phyloP scores from a whole-genome alignment of 2,113 vertebrate species.

The Oncorhynchus clarkii region DNA sequence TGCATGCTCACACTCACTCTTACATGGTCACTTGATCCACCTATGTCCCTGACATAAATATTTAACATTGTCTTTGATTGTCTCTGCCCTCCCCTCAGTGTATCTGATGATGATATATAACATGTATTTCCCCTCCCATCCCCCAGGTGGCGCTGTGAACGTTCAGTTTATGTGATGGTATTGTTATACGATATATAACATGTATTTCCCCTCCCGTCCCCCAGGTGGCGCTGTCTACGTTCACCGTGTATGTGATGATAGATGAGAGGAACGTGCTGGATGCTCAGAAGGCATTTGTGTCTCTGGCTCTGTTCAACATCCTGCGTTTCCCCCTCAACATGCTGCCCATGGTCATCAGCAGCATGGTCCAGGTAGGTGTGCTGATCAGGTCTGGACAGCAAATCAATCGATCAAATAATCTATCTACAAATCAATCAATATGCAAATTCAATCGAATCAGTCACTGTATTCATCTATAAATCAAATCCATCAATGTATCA shows the following conservation, averaged over 20 bases:
- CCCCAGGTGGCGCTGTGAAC: no score
- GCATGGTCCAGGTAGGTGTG: constrained; percentile 82
- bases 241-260: constrained; percentile 80
- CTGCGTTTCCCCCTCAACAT: constrained; percentile 92
- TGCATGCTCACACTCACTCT: neutral
- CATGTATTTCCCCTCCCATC: no score
- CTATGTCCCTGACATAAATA: neutral
- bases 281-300: constrained; percentile 92
- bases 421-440: neutral
- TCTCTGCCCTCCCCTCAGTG: no score
- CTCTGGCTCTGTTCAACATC: constrained; percentile 92
- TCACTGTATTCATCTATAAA: no score
- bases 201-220: constrained; percentile 3
- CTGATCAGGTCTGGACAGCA: neutral
- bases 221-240: constrained; percentile 82
- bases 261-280: constrained; percentile 80
- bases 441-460: neutral
- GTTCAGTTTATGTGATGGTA: no score
- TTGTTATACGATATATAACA: no score
- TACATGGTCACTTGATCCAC: no score
- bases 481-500: no score
- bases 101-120: no score
- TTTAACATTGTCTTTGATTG: neutral
- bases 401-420: neutral
- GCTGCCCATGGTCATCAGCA: constrained; percentile 97